Percentiles rank a stretch among this genome's conserved stretches.
These are phyloP conservation scores for Hecatera dysodea DNA, from an alignment of 2,888 invertebrate species.

Conservation along the genomic window DNA sequence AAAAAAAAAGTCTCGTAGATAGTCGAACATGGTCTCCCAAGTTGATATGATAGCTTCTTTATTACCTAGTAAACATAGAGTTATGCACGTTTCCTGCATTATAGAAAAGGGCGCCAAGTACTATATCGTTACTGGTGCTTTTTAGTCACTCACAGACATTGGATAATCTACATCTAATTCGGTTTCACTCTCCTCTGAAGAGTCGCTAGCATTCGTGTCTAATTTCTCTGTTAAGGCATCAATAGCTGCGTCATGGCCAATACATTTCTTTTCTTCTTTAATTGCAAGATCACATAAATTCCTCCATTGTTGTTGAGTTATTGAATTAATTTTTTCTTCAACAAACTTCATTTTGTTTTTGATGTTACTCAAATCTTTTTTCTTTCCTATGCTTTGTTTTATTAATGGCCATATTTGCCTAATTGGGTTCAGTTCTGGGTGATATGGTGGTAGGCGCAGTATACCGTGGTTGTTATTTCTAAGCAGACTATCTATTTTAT, in stretches of 20 bases:
- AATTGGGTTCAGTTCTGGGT: constrained; percentile 35
- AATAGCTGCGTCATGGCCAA: constrained; percentile 36
- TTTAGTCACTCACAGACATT: constrained; percentile 5
- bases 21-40: neutral
- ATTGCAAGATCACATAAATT: constrained; percentile 24
- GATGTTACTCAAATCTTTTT: neutral
- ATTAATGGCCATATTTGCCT: constrained; percentile 25
- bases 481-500: constrained; percentile 30
- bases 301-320: constrained; percentile 26
- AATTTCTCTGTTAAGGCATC: constrained; percentile 32
- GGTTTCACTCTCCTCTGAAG: constrained; percentile 35
- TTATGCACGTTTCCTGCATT: neutral
- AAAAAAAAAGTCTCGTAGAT: no score
- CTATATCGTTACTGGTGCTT: neutral
- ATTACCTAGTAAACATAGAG: neutral
- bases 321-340: constrained; percentile 12
- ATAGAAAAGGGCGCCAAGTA: neutral
- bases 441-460: constrained; percentile 24
- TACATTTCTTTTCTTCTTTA: constrained; percentile 29
- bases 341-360: constrained; percentile 5
- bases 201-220: neutral
- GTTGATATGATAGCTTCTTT: neutral
- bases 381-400: constrained; percentile 9
- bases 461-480: constrained; percentile 8
- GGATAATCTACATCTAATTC: constrained; percentile 29